Base-by-base conservation (phyloP, 2,113 vertebrate species). In the Cardinalis cardinalis region DNA sequence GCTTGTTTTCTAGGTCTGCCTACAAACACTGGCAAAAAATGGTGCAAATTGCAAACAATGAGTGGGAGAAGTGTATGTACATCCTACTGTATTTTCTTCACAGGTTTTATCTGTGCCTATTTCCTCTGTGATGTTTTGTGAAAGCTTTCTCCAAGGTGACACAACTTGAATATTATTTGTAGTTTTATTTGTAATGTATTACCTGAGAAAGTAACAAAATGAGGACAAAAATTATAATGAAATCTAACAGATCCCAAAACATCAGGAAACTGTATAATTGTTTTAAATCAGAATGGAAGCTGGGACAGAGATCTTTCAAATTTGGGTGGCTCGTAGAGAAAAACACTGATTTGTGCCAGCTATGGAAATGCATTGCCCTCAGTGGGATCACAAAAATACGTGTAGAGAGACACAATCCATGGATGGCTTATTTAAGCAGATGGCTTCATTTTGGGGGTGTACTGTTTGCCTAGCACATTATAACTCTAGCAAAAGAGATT, bases 391-490 rank as follows among this genome's bases (percentile, higher is more conserved):
- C 78, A 85, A 28, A 89, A 84, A 82, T 63, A n/a, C 9, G 9
- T 73, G 58, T 80, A 84, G 70, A 77, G 71, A 71, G 43, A 93
- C 31, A 82, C 16, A 72, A 44, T 51, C 81, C 43, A 74, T 14
- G 38, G 36, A 87, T 0, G 14, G 56, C 28, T 90, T 90, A 75
- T 84, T 92, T 76, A 91, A 94, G 83, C 76, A 95, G 83, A 94
- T 94, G 86, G 61, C 44, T 92, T 78, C 77, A 87, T 80, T 92
- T 92, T 65, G 77, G 70, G 81, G 73, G 74, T 75, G 74, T 93
- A 79, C 49, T 84, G 59, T 95, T 94, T 95, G 88, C 87, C 87
- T 96, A 90, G 73, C 92, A 90, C 87, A 69, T 94, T 89, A 51
- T 84, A 95, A 84, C 63, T 93, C 53, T 29, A 95, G 74, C 63